Conservation (phyloP, 2,888 invertebrate species). For the Lasioglossum calceatum region DNA sequence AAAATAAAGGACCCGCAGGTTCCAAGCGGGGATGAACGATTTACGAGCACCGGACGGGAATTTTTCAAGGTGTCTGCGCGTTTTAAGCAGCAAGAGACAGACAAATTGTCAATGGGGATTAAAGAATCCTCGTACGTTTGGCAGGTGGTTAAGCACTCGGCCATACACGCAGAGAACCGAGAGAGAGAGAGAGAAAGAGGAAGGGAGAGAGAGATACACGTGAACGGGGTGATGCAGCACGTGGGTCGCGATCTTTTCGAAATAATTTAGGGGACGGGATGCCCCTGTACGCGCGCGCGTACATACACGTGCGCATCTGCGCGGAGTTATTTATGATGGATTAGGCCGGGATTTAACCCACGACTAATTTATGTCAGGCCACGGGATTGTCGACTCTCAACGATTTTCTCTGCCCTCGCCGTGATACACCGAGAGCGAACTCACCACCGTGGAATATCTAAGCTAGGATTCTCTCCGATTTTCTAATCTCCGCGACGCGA, state of each 20-base stretch:
- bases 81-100: conserved; percentile 34
- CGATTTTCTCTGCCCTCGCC: conserved; percentile 57
- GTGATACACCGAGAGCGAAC: conserved; percentile 26
- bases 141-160: conserved; percentile 72
- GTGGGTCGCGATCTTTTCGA: conserved; percentile 74
- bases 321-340: conserved; percentile 84
- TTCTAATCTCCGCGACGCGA: conserved; percentile 19
- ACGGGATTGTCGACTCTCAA: conserved; percentile 77
- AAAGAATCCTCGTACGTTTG: conserved; percentile 67
- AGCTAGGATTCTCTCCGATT: conserved; percentile 24
- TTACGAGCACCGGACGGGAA: conserved; percentile 21
- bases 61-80: conserved; percentile 16
- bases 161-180: neutral
- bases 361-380: conserved; percentile 82
- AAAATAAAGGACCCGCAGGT: neutral
- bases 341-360: conserved; percentile 82
- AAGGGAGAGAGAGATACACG: neutral
- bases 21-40: neutral
- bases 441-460: conserved; percentile 44
- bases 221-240: conserved; percentile 61
- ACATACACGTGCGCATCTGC: conserved; percentile 80
- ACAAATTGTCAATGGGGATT: conserved; percentile 65
- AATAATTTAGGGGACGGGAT: conserved; percentile 83
- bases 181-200: neutral
- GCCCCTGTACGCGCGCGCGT: conserved; percentile 71